These are phyloP conservation scores for Lochmaea crataegi DNA, from an alignment of 2,888 invertebrate genomes.

Conservation along the genomic window DNA sequence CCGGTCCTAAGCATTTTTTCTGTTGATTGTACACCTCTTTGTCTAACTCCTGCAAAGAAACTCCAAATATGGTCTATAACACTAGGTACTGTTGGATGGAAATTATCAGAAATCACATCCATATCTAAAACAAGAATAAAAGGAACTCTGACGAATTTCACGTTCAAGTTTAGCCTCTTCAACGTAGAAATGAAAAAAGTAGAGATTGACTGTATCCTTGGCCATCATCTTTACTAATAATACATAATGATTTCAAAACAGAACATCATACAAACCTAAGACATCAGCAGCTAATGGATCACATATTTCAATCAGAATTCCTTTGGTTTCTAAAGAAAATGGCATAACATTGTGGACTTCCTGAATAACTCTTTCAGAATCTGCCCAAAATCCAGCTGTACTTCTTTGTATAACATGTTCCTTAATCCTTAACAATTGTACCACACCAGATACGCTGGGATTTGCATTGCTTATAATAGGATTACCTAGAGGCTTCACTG, in stretches of 20 bases:
- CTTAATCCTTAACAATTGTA: conserved; percentile 83
- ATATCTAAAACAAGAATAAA: conserved; percentile 68
- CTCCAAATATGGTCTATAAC: conserved; percentile 87
- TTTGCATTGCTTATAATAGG: conserved; percentile 81
- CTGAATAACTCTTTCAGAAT: conserved; percentile 82
- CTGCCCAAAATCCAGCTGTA: conserved; percentile 88
- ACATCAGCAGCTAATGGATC: conserved; percentile 82
- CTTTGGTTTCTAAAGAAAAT: conserved; percentile 75
- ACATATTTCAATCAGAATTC: conserved; percentile 77
- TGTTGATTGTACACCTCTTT: conserved; percentile 86
- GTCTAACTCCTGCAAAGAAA: conserved; percentile 85
- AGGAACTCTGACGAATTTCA: neutral
- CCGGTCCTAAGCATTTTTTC: conserved; percentile 89
- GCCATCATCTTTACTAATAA: no score
- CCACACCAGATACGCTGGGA: conserved; percentile 79
- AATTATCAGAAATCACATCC: conserved; percentile 85
- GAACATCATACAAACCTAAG: conserved; percentile 64
- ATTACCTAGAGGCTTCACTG: conserved; percentile 79
- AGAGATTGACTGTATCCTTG: no score
- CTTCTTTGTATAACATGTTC: conserved; percentile 87
- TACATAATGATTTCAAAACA: neutral
- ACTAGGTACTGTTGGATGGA: conserved; percentile 80
- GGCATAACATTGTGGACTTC: conserved; percentile 84
- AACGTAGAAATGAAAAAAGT: no score
- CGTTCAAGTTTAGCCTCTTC: neutral